phyloP scores from a whole-genome alignment of 2,113 vertebrate genomes.

The Aptenodytes forsteri region DNA sequence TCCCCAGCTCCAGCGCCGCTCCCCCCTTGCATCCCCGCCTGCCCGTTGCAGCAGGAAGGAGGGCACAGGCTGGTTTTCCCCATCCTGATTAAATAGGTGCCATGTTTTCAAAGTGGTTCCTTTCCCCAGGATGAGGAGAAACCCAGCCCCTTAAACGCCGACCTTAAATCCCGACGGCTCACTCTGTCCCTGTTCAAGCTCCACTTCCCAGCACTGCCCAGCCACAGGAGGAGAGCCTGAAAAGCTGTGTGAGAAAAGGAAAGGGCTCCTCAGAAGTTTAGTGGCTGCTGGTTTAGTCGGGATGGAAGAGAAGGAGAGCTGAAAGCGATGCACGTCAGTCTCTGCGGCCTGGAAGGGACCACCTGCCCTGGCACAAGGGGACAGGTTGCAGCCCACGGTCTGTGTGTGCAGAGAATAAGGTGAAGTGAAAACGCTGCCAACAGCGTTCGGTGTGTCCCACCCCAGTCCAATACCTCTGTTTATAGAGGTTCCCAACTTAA shows the following conservation, averaged over 20 bases:
- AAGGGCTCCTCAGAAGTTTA: neutral
- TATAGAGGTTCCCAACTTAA: neutral
- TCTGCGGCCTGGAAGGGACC: fast-evolving
- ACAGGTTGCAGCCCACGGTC: neutral
- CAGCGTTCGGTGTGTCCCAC: fast-evolving
- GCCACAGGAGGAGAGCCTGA: neutral
- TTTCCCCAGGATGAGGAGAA: neutral
- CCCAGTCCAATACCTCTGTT: neutral
- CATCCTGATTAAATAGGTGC: neutral
- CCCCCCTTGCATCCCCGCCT: neutral
- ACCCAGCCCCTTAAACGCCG: neutral
- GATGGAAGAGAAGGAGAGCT: neutral
- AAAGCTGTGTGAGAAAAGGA: neutral
- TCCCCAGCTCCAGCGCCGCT: neutral
- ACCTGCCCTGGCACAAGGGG: neutral
- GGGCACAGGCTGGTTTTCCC: neutral
- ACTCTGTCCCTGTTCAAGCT: neutral
- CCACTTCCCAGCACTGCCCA: neutral
- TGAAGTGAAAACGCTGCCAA: neutral
- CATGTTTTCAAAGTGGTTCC: neutral
- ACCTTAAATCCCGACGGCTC: neutral
- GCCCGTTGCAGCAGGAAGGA: neutral
- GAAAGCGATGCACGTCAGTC: fast-evolving
- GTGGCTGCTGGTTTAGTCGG: neutral
- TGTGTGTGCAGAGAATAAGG: neutral